These are phyloP conservation scores for Wiebesia pumilae DNA, from an alignment of 1,140 invertebrate species.

Conservation along the genomic window DNA sequence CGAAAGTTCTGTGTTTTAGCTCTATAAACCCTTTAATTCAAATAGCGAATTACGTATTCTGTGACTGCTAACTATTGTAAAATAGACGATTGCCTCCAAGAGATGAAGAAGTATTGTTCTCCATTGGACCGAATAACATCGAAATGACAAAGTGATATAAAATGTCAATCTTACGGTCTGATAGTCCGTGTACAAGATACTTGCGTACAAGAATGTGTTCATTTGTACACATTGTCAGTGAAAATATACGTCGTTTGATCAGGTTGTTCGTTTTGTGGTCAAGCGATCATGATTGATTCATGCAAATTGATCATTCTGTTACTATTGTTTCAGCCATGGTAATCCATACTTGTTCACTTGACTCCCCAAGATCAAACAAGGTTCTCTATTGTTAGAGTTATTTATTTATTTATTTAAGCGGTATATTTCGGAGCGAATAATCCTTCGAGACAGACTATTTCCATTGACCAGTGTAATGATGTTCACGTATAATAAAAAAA, in stretches of 20 bases:
- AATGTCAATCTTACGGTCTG: slow-evolving; percentile 72
- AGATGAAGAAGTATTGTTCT: slow-evolving; percentile 69
- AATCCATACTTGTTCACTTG: slow-evolving; percentile 61
- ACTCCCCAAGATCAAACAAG: slow-evolving; percentile 55
- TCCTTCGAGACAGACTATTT: slow-evolving; percentile 14
- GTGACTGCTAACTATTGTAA: slow-evolving; percentile 42
- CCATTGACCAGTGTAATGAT: too few relatives aligned
- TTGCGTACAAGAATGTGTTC: slow-evolving; percentile 52
- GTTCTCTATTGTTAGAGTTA: slow-evolving; percentile 39
- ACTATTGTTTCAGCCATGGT: slow-evolving; percentile 61
- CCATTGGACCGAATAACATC: slow-evolving; percentile 70
- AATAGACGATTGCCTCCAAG: slow-evolving; percentile 70
- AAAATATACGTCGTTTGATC: slow-evolving; percentile 26
- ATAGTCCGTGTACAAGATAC: slow-evolving; percentile 66
- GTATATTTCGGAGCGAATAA: not conserved
- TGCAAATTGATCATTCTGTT: slow-evolving; percentile 65
- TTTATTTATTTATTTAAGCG: not conserved
- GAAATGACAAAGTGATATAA: slow-evolving; percentile 70
- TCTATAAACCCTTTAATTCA: slow-evolving; percentile 25
- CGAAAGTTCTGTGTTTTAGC: slow-evolving; percentile 36
- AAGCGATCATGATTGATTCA: slow-evolving; percentile 73
- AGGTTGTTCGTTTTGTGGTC: slow-evolving; percentile 64
- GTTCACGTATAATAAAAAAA: not conserved
- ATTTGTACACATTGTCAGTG: not conserved
- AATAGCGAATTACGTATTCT: not conserved